Conservation (phyloP, 2,888 invertebrate genomes). For the Stenichneumon culpator region DNA sequence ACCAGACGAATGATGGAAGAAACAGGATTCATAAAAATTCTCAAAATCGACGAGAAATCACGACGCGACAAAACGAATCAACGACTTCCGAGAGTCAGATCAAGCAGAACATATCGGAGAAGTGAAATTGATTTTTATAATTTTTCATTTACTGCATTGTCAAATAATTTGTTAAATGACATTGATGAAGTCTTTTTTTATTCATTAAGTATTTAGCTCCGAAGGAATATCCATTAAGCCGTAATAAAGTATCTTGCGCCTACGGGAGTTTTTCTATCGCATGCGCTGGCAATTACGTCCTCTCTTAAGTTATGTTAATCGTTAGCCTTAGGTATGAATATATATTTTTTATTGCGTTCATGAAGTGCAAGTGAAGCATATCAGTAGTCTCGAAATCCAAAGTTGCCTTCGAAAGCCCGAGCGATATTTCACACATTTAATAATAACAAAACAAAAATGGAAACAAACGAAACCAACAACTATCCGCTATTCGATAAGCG, state of each 20-base stretch:
- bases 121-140: slow-evolving; percentile 15
- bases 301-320: slow-evolving; percentile 29
- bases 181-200: slow-evolving; percentile 6
- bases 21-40: slow-evolving; percentile 5
- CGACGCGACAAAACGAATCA: slow-evolving; percentile 4
- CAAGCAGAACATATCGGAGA: background rate
- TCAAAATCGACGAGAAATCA: slow-evolving; percentile 5
- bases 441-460: slow-evolving; percentile 26
- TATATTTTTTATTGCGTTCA: slow-evolving; percentile 25
- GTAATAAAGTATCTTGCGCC: slow-evolving; percentile 30
- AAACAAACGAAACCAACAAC: background rate
- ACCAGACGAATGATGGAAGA: background rate
- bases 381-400: slow-evolving; percentile 44
- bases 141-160: background rate
- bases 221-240: slow-evolving; percentile 23
- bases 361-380: slow-evolving; percentile 41
- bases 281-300: slow-evolving; percentile 13
- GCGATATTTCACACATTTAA: slow-evolving; percentile 15
- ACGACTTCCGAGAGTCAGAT: background rate
- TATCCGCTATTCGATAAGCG: slow-evolving; percentile 38
- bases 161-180: background rate
- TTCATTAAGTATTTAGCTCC: slow-evolving; percentile 15
- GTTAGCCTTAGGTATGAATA: slow-evolving; percentile 26
- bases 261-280: slow-evolving; percentile 27
- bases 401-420: slow-evolving; percentile 43